These are phyloP conservation scores for Leptinotarsa undecemlineata DNA, from an alignment of 1,140 invertebrate species.

Conservation along the genomic window DNA sequence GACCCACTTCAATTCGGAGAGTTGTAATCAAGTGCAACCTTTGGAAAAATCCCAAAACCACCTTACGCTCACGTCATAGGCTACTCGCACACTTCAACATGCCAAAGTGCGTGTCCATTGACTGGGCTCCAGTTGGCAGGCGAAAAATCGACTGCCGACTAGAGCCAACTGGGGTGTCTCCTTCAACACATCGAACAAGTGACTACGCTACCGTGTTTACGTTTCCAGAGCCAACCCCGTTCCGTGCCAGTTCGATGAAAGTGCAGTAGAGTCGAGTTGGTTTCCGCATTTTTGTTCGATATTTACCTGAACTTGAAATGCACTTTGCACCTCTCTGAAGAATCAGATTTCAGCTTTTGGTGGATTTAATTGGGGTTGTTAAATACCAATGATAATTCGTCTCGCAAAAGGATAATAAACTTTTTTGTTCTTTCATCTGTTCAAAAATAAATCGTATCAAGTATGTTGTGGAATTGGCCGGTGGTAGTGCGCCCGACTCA, in stretches of 20 bases:
- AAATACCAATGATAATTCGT: too few species aligned
- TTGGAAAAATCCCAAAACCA: conserved; percentile 29
- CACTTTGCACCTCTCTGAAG: too few species aligned
- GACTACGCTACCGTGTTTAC: conserved; percentile 22
- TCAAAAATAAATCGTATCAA: too few species aligned
- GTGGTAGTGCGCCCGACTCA: too few species aligned
- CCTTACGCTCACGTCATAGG: conserved; percentile 18
- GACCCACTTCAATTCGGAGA: background rate
- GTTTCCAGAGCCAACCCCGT: conserved; percentile 25
- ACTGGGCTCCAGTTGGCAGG: conserved; percentile 31
- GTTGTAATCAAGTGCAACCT: conserved; percentile 16
- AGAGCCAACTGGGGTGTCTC: conserved; percentile 30
- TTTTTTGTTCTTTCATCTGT: too few species aligned
- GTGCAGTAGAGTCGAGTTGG: background rate
- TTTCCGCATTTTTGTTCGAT: background rate
- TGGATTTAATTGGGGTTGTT: too few species aligned
- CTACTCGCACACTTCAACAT: background rate
- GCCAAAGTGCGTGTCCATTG: conserved; percentile 31
- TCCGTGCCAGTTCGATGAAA: conserved; percentile 20
- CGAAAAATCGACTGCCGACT: conserved; percentile 13
- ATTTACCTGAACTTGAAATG: background rate
- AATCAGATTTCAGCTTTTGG: too few species aligned
- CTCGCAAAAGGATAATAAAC: too few species aligned
- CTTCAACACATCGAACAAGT: background rate
- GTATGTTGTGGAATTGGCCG: too few species aligned